These are phyloP conservation scores for Lasaia peninsularis DNA, from an alignment of 1,140 invertebrate species.

Conservation along the genomic window DNA sequence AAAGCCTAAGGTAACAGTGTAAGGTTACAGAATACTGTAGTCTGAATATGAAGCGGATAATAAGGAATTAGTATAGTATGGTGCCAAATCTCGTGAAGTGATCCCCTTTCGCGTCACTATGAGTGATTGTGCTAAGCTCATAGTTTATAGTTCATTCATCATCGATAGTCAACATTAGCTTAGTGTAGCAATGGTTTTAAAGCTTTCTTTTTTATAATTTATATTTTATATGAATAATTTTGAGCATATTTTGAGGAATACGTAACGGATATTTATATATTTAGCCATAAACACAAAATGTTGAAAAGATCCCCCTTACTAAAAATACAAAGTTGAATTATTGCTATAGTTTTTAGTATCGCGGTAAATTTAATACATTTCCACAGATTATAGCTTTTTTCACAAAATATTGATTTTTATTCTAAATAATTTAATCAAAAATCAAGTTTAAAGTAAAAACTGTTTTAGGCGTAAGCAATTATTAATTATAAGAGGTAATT, in stretches of 20 bases:
- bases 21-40: background rate
- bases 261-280: conserved; percentile 18
- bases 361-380: no score
- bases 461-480: no score
- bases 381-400: no score
- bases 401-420: no score
- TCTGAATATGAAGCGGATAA: conserved; percentile 10
- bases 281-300: no score
- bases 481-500: no score
- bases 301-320: no score
- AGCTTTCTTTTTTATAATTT: conserved; percentile 16
- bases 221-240: conserved; percentile 20
- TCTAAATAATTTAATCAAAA: no score
- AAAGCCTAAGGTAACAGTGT: no score
- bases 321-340: no score
- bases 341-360: no score
- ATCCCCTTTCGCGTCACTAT: conserved; percentile 59
- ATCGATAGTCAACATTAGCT: conserved; percentile 52
- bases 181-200: conserved; percentile 13
- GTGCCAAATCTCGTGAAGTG: conserved; percentile 36
- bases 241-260: conserved; percentile 21
- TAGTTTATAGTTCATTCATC: conserved; percentile 61
- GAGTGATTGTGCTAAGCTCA: conserved; percentile 76
- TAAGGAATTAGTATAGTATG: conserved; percentile 16
- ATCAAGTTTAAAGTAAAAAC: no score